Evolutionary conservation across 2,113 vertebrate species (phyloP), one percentile per base, ranked within the genome.

Genomic region (Chaetodon auriga): DNA sequence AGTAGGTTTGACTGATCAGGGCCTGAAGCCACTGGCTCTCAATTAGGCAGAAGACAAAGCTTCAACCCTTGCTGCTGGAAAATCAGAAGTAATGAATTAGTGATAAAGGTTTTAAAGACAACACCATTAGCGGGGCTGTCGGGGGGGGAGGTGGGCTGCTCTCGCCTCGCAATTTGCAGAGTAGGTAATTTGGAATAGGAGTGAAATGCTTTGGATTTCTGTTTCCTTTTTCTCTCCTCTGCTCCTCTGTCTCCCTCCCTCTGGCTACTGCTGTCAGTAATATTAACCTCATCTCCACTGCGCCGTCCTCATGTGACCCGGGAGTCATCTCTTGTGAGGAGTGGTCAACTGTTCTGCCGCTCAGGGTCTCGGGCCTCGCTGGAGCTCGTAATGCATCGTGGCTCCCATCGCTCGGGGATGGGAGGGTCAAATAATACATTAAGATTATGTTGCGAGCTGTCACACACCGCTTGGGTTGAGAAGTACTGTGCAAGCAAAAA

Each of bases 31-130:
- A 53, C 75, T 61, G 74, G 77, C 80, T 88, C 81, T 88, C 82
- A 84, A 84, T 90, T 82, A 85, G 62, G 87, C 69, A 36, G 70
- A 85, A 92, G 86, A 85, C 80, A 80, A 85, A 89, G 80, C 87
- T 92, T 86, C 72, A 90, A 79, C 68, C 64, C 53, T 76, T 53
- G 54, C 78, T 75, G 70, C 80, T 82, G 72, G 75, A 85, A 87
- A 87, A 88, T 89, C 83, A 75, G n/a, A 90, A 80, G 86, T 84
- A 90, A 91, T 90, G 85, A 92, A 92, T 92, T 88, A 88, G 84
- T 90, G 88, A 90, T 92, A 88, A 87, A 77, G 79, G 77, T 85
- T 88, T 90, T 81, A 92, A 90, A 88, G 86, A 84, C 82, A 82
- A 86, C 85, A 83, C 82, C 73, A 88, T 92, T 90, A 92, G 78